These are phyloP conservation scores for Chionoecetes opilio DNA, from an alignment of 1,140 invertebrate species.

Conservation along the genomic window DNA sequence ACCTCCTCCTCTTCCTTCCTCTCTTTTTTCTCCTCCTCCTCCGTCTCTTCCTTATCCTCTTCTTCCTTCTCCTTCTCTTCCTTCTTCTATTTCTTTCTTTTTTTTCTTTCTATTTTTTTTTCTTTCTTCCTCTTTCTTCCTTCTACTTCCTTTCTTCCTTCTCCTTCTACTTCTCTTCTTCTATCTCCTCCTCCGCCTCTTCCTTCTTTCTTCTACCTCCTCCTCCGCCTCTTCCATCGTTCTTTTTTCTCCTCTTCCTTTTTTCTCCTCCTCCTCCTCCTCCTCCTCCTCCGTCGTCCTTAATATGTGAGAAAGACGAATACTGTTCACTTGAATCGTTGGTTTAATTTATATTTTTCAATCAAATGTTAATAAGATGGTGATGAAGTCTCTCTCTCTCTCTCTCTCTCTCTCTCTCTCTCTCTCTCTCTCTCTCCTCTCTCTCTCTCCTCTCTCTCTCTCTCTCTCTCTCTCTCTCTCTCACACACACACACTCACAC, in stretches of 20 bases:
- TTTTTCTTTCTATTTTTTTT: not conserved
- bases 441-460: constrained; percentile 10
- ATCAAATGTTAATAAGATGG: not conserved
- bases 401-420: constrained; percentile 27
- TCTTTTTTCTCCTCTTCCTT: not conserved
- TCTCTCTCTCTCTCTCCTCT: constrained; percentile 14
- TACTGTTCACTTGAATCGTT: not conserved
- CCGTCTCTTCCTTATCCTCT: not conserved
- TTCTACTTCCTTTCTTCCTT: not conserved
- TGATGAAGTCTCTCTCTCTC: not conserved
- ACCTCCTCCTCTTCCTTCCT: not conserved
- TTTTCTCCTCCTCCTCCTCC: not conserved
- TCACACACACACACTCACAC: not conserved
- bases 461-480: constrained; percentile 6
- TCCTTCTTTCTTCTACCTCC: not conserved
- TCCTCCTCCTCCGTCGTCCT: not conserved
- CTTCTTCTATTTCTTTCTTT: not conserved
- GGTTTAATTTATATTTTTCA: not conserved
- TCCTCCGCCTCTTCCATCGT: not conserved
- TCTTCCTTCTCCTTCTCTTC: not conserved
- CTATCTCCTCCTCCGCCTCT: not conserved
- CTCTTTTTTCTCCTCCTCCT: not conserved
- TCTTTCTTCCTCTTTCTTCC: not conserved
- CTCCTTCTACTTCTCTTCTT: not conserved
- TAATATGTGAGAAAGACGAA: not conserved